phyloP scores from a whole-genome alignment of 2,888 invertebrate species.

The Habrosyne pyritoides region DNA sequence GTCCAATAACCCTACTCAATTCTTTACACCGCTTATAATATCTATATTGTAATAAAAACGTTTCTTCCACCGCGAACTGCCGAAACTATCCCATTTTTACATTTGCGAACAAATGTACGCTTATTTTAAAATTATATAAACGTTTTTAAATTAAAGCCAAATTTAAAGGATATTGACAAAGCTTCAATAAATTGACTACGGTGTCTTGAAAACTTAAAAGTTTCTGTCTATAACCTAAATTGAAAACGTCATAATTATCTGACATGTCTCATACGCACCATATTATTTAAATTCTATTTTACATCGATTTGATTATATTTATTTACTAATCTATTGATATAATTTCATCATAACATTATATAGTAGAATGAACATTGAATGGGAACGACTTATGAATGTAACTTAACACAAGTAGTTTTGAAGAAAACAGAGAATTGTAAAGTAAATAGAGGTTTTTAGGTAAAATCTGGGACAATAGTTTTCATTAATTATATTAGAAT shows the following conservation, averaged over 20 bases:
- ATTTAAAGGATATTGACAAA: neutral
- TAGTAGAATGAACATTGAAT: neutral
- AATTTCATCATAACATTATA: neutral
- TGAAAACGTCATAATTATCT: neutral
- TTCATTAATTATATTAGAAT: too few relatives aligned
- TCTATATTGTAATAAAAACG: neutral
- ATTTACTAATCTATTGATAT: neutral
- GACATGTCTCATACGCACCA: constrained; percentile 1
- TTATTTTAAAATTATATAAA: neutral
- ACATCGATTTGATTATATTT: neutral
- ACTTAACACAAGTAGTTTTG: neutral
- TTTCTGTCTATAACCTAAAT: neutral
- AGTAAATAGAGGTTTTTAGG: neutral
- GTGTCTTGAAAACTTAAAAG: neutral
- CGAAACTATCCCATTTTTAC: neutral
- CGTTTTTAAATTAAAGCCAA: neutral
- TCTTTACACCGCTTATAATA: neutral
- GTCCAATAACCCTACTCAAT: neutral
- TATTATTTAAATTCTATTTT: neutral
- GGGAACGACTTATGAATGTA: neutral
- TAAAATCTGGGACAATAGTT: neutral
- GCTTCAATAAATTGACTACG: neutral
- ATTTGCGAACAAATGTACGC: neutral
- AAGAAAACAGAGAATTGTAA: neutral
- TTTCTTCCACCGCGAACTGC: neutral